Percentiles rank a stretch among this genome's conserved stretches.
Evolutionary conservation across 2,888 invertebrate species (phyloP).

Genomic region (Elmis aenea): DNA sequence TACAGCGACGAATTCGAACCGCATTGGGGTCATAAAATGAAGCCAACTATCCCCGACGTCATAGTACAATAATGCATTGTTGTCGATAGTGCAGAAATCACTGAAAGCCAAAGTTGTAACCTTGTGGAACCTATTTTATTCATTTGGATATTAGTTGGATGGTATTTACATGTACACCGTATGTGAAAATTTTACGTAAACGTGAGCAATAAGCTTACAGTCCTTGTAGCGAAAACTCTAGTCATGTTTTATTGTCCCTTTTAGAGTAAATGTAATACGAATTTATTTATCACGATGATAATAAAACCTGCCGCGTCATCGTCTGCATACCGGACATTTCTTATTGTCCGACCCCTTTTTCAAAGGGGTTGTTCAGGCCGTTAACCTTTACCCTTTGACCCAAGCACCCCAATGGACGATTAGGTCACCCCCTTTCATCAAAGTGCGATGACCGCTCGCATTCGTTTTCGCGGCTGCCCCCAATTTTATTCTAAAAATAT

Average conservation of each 20-base stretch:
- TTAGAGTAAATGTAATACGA: too few species aligned
- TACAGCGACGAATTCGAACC: constrained; percentile 14
- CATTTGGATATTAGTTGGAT: too few species aligned
- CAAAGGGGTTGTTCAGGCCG: constrained; percentile 11
- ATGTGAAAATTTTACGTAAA: too few species aligned
- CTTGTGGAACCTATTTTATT: too few species aligned
- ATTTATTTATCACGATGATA: constrained; percentile 14
- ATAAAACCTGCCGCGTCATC: constrained; percentile 18
- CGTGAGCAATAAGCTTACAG: too few species aligned
- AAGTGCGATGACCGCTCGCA: constrained; percentile 21
- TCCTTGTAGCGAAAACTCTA: too few species aligned
- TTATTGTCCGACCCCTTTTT: constrained; percentile 9
- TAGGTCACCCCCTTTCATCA: constrained; percentile 16
- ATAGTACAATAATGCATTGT: background rate
- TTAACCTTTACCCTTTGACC: constrained; percentile 18
- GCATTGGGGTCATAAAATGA: constrained; percentile 8
- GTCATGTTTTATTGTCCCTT: too few species aligned
- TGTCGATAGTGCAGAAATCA: too few species aligned
- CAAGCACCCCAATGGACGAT: constrained; percentile 17
- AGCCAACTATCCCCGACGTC: constrained; percentile 6
- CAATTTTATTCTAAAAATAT: constrained; percentile 19
- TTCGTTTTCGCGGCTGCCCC: constrained; percentile 16
- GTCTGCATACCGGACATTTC: constrained; percentile 15
- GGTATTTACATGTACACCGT: too few species aligned
- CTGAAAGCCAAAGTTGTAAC: too few species aligned